A percentile compares a stretch with the other conserved stretches of the same genome.
phyloP scores from a whole-genome alignment of 2,797 vertebrate genomes.

The Pseudochromis fuscus region DNA sequence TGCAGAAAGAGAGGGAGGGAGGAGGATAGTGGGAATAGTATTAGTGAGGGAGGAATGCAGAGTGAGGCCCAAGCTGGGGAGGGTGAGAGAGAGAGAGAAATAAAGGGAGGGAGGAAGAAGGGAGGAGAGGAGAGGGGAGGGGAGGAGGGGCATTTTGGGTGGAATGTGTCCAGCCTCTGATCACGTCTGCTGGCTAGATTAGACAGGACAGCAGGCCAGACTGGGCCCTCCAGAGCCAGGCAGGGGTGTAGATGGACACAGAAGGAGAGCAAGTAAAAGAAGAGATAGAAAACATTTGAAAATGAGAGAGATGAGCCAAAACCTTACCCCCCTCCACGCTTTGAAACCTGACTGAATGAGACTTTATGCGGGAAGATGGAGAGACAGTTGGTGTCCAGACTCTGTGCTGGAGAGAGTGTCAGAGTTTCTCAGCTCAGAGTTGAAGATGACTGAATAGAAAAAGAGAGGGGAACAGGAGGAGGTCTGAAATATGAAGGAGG shows the following conservation, averaged over 20 bases:
- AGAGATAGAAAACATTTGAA: slow-evolving; percentile 20
- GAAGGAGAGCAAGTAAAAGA: slow-evolving; percentile 3
- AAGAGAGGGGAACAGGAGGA: no score
- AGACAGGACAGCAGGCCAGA: slow-evolving; percentile 78
- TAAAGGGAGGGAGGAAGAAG: slow-evolving; percentile 24
- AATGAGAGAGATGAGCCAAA: not conserved
- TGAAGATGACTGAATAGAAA: slow-evolving; percentile 33
- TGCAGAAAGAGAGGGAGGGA: slow-evolving; percentile 54
- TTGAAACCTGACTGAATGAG: slow-evolving; percentile 31
- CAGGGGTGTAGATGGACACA: slow-evolving; percentile 11
- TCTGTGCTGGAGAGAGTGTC: slow-evolving; percentile 13
- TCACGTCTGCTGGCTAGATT: slow-evolving; percentile 81
- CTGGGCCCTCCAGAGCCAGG: slow-evolving; percentile 37
- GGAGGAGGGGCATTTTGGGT: slow-evolving; percentile 59
- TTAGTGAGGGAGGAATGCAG: slow-evolving; percentile 77
- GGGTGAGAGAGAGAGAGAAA: slow-evolving; percentile 47
- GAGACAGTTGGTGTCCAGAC: not conserved
- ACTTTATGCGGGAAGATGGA: slow-evolving; percentile 23
- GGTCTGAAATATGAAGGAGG: no score
- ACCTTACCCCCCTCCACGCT: not conserved
- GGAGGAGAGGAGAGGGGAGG: slow-evolving; percentile 13
- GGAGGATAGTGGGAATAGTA: slow-evolving; percentile 69
- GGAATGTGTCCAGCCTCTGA: slow-evolving; percentile 85
- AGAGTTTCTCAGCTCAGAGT: slow-evolving; percentile 24
- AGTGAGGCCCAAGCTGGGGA: slow-evolving; percentile 75